Base-by-base conservation (phyloP, 2,113 vertebrate genomes). In the Emydura subglobosa region DNA sequence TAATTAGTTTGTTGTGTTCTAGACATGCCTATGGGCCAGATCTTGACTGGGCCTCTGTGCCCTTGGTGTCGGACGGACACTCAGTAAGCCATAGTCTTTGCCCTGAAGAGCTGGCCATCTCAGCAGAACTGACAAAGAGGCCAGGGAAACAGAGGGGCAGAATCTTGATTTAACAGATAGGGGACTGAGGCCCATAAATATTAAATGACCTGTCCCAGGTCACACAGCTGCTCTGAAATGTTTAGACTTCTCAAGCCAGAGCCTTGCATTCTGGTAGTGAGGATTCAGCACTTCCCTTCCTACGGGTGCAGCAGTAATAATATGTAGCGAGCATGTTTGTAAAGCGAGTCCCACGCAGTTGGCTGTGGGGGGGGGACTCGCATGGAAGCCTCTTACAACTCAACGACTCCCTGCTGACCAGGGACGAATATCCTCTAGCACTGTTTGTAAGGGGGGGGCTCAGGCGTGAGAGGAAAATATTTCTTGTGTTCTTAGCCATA, bases 141-240 rank as follows among this genome's bases (percentile, higher is more conserved):
- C 61, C 0, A 1, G 42, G 14, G 29, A 12, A 68, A 3, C 16
- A 50, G 39, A 44, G 2, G 10, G 3, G 31, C 74, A 0, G n/a
- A 54, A 51, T 82, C 34, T 53, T 44, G 59, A 47, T 81, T n/a
- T 65, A 76, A 74, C 0, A 1, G 31, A 65, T 8, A 17, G 29
- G 39, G 68, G 29, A n/a, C 1, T 10, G 82, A 44, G 79, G 1
- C 0, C 22, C 39, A 79, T 79, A 53, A 76, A n/a, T 49, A n/a
- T 42, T 53, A 78, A 80, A 31, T 8, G 7, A 78, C 12, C 10
- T 61, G 79, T 19, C 2, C 0, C 50, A 82, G 79, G 49, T 22
- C 88, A 57, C 5, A 27, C 49, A 31, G 68, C 7, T 2, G 17
- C 24, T 81, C 59, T 39, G 22, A 74, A 74, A 74, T 74, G 42